Evolutionary conservation across 2,113 vertebrate genomes (phyloP).

Genomic region (Neopipo cinnamomea): DNA sequence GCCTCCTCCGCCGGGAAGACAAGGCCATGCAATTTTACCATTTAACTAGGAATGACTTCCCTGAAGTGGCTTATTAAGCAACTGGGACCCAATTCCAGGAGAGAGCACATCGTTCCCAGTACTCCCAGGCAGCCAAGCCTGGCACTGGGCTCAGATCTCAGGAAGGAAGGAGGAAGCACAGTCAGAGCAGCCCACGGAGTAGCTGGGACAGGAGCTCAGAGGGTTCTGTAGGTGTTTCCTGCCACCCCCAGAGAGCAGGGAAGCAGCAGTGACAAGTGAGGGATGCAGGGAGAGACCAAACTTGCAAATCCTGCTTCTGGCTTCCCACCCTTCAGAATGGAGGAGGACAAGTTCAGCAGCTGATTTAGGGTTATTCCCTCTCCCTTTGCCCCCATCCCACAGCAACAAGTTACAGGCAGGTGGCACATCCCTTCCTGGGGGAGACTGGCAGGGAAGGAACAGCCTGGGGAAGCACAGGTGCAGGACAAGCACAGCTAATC

Average conservation of each 20-base stretch:
- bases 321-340: background rate
- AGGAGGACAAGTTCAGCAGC: background rate
- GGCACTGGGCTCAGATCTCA: background rate
- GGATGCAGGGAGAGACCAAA: accelerated
- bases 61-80: background rate
- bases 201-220: background rate
- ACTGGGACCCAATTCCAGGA: slow-evolving; percentile 9
- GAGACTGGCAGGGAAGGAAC: background rate
- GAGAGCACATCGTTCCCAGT: background rate
- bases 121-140: background rate
- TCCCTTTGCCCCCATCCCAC: background rate
- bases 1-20: background rate
- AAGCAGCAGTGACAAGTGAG: background rate
- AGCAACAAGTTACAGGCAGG: background rate
- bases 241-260: background rate
- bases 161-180: background rate
- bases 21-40: background rate
- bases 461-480: background rate
- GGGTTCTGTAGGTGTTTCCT: background rate
- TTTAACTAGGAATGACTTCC: slow-evolving; percentile 9
- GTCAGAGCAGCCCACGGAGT: background rate
- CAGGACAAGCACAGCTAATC: background rate
- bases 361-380: background rate
- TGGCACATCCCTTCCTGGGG: background rate
- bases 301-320: background rate